Evolutionary conservation across 1,140 invertebrate species (phyloP).

Genomic region (Musca domestica): DNA sequence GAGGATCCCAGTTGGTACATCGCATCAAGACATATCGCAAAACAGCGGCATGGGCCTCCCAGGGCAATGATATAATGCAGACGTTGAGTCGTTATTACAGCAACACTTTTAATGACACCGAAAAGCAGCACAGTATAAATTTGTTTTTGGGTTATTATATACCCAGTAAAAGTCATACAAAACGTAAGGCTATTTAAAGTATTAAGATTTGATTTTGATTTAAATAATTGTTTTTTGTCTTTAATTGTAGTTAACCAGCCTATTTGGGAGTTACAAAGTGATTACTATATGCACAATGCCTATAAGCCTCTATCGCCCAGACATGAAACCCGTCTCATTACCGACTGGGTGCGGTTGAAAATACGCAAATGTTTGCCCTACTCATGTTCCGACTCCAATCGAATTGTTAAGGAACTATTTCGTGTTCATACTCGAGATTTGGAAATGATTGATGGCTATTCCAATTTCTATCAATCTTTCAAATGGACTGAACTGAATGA

Average conservation of each 20-base stretch:
- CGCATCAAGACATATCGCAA: slow-evolving; percentile 78
- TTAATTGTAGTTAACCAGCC: slow-evolving; percentile 63
- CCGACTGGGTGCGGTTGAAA: slow-evolving; percentile 47
- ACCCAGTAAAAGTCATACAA: slow-evolving; percentile 61
- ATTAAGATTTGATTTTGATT: background rate
- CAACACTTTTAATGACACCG: slow-evolving; percentile 97
- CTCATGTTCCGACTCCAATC: slow-evolving; percentile 46
- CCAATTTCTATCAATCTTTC: slow-evolving; percentile 68
- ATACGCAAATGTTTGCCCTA: slow-evolving; percentile 41
- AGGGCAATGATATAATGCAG: slow-evolving; percentile 98
- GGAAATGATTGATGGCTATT: slow-evolving; percentile 56
- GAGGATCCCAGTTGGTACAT: slow-evolving; percentile 97
- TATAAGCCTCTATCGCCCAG: slow-evolving; percentile 55
- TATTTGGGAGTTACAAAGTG: slow-evolving; percentile 87
- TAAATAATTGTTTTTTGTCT: background rate
- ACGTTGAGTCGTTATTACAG: slow-evolving; percentile 97
- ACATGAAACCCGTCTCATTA: slow-evolving; percentile 53
- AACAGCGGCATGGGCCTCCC: slow-evolving; percentile 94
- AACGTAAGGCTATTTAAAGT: too few species aligned
- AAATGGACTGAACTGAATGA: slow-evolving; percentile 70
- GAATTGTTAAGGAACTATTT: slow-evolving; percentile 51
- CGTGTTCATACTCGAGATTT: slow-evolving; percentile 48
- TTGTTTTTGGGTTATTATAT: slow-evolving; percentile 92
- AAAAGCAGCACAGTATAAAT: slow-evolving; percentile 98
- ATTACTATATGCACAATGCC: slow-evolving; percentile 88